Evolutionary conservation across 2,113 vertebrate genomes (phyloP).

Genomic region (Ahaetulla prasina): DNA sequence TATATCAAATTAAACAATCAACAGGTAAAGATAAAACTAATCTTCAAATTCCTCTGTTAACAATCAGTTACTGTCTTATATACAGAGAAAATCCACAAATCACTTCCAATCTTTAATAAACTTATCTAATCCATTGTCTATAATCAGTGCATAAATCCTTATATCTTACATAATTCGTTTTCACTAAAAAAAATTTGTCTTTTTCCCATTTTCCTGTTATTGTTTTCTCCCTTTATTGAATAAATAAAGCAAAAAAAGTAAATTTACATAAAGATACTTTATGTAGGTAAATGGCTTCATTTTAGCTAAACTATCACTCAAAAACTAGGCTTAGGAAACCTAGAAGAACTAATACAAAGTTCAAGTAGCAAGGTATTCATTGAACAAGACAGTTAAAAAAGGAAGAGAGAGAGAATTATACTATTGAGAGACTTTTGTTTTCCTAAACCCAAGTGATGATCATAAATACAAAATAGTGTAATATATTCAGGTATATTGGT

Average conservation of each 20-base stretch:
- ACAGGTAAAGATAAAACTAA: neutral
- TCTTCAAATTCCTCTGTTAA: neutral
- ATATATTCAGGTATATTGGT: neutral
- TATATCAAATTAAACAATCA: neutral
- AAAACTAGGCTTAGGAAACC: neutral
- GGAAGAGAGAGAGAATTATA: neutral
- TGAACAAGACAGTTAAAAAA: neutral
- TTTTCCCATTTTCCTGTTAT: neutral
- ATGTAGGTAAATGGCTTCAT: neutral
- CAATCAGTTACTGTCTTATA: neutral
- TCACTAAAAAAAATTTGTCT: no score
- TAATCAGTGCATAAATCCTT: neutral
- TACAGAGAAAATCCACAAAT: neutral
- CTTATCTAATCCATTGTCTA: neutral
- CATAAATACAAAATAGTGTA: neutral
- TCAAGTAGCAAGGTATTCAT: neutral
- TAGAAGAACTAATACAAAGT: neutral
- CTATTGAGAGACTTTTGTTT: neutral
- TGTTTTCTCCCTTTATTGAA: neutral
- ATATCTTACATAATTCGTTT: neutral
- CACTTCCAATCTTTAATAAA: neutral
- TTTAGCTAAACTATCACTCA: neutral
- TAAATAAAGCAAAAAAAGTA: neutral
- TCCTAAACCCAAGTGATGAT: neutral
- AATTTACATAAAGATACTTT: neutral